Evolutionary conservation across 2,888 invertebrate genomes (phyloP), one percentile per base, ranked within the genome.

Genomic region (Agelastica alni): DNA sequence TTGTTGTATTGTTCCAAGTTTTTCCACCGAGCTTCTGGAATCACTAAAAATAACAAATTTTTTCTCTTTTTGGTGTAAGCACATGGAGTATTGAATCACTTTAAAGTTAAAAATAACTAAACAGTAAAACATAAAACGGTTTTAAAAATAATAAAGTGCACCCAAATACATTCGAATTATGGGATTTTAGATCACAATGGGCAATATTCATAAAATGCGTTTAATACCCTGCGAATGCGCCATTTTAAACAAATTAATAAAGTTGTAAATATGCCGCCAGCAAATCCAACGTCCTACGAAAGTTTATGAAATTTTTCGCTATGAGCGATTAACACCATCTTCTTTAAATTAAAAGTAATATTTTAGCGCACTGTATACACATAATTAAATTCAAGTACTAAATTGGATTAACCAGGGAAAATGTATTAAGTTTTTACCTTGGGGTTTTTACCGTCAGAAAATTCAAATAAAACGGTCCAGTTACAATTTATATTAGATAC

Each of bases 271-370:
- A 46, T 43, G 43, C 48, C 42, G 20, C 32, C 28, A 41, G 53
- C 43, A 46, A 43, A 53, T 32, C 30, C 9, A 18, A 12, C 10
- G 10, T 20, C 46, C 46, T 45, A 52, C 16, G 41, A 17, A 46
- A 41, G 26, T 52, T 53, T 53, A 53, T 53, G 53, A 53, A 53
- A 53, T 53, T 53, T 53, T 22, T 10, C 34, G 55, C 55, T 55
- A 45, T 55, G 49, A 49, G 34, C 44, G 45, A 55, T 55, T 55
- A 55, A 49, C 51, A 45, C 37, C 51, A 49, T 34, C 46, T 51
- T 49, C 45, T 51, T 51, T 49, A 45, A 55, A 55, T 51, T 55
- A 51, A 49, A 55, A 49, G 45, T 51, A 45, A 55, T 56, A 52
- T 32, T 46, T 56, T 46, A 52, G 13, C 52, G 14, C 32, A 47